Base-by-base conservation (phyloP, 2,113 vertebrate genomes). In the Elephas maximus region DNA sequence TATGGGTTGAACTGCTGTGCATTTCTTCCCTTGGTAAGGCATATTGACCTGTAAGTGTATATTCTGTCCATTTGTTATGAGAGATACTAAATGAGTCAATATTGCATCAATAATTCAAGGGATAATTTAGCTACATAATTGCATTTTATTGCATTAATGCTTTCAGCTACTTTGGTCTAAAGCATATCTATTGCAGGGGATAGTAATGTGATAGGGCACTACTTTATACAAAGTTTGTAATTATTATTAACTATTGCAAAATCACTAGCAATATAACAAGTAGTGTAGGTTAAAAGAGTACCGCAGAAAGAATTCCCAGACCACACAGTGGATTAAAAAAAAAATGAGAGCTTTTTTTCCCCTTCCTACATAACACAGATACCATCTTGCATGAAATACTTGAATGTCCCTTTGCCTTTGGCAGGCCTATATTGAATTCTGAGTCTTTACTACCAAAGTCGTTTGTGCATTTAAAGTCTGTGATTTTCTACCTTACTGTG, bases 61-160 rank as follows among this genome's bases (percentile, higher is more conserved):
- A 95, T 98, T 77, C 30, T 98, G 88, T 48, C 91, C 96, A 96
- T 44, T 97, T 53, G 28, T 98, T 98, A 95, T 96, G 97, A 98
- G 78, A 97, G 82, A 97, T 96, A 96, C 65, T 90, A 45, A 97
- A 93, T 97, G 73, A 97, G 82, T 98, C 98, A 98, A 98, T 98
- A 98, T 83, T 97, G 3, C 95, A 98, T 98, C 96, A 98, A 98
- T 98, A 98, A 98, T 98, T 98, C 97, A 98, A 96, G n/a, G 73
- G 53, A 62, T 97, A 97, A 98, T 98, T 98, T 98, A 96, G 93
- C 93, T 83, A 7, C 84, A 95, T 98, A 97, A 98, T 98, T 98
- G 80, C 98, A 88, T 97, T 97, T 84, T 97, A 96, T 82, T 97
- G 53, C 10, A 90, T 96, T 97, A 97, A 76, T 97, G 48, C 48